Percentiles rank a stretch among this genome's conserved stretches.
Evolutionary conservation across 1,140 invertebrate genomes (phyloP).

Genomic region (Meloidogyne hapla): DNA sequence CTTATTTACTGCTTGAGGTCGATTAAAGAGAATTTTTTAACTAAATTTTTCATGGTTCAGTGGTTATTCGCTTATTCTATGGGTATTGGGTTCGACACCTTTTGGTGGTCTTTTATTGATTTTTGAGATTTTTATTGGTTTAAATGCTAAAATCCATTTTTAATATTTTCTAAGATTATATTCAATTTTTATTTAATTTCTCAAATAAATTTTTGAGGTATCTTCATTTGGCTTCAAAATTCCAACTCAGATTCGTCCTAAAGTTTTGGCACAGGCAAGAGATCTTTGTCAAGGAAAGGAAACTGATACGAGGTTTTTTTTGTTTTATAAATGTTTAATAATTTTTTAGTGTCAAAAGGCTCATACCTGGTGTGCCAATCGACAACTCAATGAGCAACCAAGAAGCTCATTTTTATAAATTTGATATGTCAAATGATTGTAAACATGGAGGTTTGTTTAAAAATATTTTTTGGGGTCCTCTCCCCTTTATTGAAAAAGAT

Average conservation of each 20-base stretch:
- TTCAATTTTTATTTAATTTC: neutral
- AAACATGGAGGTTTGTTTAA: conserved; percentile 39
- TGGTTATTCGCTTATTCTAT: no score
- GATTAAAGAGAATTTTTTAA: neutral
- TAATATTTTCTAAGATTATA: neutral
- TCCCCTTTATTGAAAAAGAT: no score
- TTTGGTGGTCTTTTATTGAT: no score
- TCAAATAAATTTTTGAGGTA: conserved; percentile 38
- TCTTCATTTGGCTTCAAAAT: conserved; percentile 63
- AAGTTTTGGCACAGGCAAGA: conserved; percentile 58
- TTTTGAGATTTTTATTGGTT: no score
- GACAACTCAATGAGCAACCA: conserved; percentile 47
- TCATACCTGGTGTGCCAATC: conserved; percentile 45
- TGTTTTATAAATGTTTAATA: neutral
- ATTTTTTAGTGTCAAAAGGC: conserved; percentile 7
- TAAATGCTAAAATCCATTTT: no score
- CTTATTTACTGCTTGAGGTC: no score
- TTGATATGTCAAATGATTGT: conserved; percentile 49
- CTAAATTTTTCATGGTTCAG: no score
- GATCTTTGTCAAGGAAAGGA: conserved; percentile 46
- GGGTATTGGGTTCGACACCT: no score
- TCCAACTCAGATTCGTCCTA: conserved; percentile 60
- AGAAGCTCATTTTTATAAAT: conserved; percentile 59
- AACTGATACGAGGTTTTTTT: neutral
- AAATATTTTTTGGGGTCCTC: neutral